Evolutionary conservation across 2,797 vertebrate species (phyloP).

Genomic region (Sphaeramia orbicularis): DNA sequence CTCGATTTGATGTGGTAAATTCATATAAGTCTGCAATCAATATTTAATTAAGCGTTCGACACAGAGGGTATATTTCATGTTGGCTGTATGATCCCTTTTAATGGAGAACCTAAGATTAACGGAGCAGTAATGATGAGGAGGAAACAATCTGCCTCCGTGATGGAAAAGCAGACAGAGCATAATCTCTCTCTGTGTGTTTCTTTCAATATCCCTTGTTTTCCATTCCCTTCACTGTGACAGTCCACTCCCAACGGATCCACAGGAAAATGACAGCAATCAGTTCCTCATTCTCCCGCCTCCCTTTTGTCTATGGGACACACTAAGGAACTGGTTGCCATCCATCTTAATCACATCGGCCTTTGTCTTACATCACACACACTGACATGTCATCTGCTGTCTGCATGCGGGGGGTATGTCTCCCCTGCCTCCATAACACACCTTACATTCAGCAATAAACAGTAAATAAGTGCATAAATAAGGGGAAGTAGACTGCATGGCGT

Average conservation of each 20-base stretch:
- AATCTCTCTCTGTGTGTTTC: slow-evolving; percentile 22
- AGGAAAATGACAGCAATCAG: slow-evolving; percentile 33
- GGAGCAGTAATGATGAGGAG: slow-evolving; percentile 48
- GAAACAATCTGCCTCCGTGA: slow-evolving; percentile 54
- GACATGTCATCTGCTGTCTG: slow-evolving; percentile 35
- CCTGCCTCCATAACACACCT: slow-evolving; percentile 31
- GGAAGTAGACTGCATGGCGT: slow-evolving; percentile 48
- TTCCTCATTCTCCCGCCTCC: slow-evolving; percentile 20
- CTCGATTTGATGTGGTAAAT: slow-evolving; percentile 82
- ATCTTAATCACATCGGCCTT: slow-evolving; percentile 46
- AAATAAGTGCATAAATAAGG: slow-evolving; percentile 37
- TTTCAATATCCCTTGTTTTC: slow-evolving; percentile 6
- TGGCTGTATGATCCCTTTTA: slow-evolving; percentile 76
- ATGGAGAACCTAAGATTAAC: slow-evolving; percentile 67
- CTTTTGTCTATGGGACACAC: slow-evolving; percentile 28
- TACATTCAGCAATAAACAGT: slow-evolving; percentile 36
- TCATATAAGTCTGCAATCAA: slow-evolving; percentile 84
- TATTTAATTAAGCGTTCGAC: slow-evolving; percentile 85
- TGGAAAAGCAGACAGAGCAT: slow-evolving; percentile 1
- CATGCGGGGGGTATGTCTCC: slow-evolving; percentile 29
- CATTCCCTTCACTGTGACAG: slow-evolving; percentile 32
- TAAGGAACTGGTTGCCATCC: slow-evolving; percentile 41
- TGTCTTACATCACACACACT: slow-evolving; percentile 44
- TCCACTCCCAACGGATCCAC: slow-evolving; percentile 29
- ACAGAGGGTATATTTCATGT: slow-evolving; percentile 80